Evolutionary conservation across 2,797 vertebrate species (phyloP).

Genomic region (Scolopax rusticola): DNA sequence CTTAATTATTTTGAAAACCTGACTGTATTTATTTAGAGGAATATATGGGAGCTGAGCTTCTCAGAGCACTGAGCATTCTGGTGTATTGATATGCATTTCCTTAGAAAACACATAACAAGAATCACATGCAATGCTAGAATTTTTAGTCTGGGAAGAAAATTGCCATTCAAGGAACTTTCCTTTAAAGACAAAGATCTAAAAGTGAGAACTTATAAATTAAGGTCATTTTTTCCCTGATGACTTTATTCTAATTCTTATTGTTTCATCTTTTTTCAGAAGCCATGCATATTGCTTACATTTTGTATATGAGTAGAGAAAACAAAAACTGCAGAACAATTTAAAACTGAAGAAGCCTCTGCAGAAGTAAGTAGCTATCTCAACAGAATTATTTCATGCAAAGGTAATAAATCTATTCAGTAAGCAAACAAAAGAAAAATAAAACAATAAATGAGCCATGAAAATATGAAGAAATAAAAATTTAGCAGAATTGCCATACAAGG

Average conservation of each 20-base stretch:
- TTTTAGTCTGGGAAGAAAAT: background rate
- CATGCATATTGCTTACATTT: background rate
- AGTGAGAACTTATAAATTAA: background rate
- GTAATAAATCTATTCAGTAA: constrained; percentile 56
- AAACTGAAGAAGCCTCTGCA: background rate
- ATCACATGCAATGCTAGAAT: background rate
- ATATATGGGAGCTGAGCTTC: background rate
- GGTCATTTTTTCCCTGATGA: background rate
- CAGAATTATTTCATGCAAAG: constrained; percentile 50
- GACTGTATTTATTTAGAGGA: background rate
- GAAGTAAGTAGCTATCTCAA: constrained; percentile 3
- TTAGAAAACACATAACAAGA: background rate
- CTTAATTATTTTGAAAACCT: background rate
- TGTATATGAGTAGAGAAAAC: background rate
- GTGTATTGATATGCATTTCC: background rate
- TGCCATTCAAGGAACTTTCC: background rate
- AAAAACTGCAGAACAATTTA: background rate
- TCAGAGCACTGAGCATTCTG: background rate
- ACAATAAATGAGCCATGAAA: constrained; percentile 56
- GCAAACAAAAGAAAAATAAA: constrained; percentile 53
- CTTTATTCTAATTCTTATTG: background rate
- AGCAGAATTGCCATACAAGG: constrained; percentile 16
- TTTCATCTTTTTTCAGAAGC: background rate
- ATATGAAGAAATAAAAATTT: constrained; percentile 30
- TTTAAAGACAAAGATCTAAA: background rate